A percentile compares a stretch with the other conserved stretches of the same genome.
These are phyloP conservation scores for Tenthredo livida DNA, from an alignment of 2,888 invertebrate genomes.

Conservation along the genomic window DNA sequence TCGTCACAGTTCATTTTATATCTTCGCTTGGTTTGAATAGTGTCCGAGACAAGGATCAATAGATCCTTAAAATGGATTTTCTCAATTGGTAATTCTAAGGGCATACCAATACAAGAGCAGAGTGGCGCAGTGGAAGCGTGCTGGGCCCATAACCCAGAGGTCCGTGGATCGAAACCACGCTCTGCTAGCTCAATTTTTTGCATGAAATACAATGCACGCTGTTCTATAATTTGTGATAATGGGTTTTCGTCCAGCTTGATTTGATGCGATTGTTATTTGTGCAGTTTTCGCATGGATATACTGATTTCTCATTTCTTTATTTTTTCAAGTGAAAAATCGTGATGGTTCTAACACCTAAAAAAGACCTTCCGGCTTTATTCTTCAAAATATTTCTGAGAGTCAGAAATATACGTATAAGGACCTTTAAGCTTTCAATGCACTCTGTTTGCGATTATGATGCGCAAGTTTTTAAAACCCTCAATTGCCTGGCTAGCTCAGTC, in stretches of 20 bases:
- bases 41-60: not conserved
- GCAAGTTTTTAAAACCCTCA: too few relatives aligned
- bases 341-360: not conserved
- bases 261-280: not conserved
- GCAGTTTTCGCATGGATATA: not conserved
- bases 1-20: not conserved
- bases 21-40: not conserved
- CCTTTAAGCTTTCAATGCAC: not conserved
- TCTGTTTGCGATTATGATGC: not conserved
- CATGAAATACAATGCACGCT: too few relatives aligned
- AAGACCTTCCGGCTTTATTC: not conserved
- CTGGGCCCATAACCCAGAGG: slow-evolving; percentile 80
- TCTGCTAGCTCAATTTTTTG: slow-evolving; percentile 63
- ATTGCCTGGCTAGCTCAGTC: slow-evolving; percentile 53
- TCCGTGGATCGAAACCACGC: slow-evolving; percentile 75
- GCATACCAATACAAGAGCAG: slow-evolving; percentile 68
- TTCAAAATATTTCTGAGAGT: not conserved
- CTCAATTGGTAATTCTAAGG: not conserved
- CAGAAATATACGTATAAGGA: not conserved
- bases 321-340: not conserved
- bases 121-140: slow-evolving; percentile 80
- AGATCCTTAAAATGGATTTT: not conserved
- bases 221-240: not conserved
- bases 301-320: not conserved
- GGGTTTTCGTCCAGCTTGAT: not conserved